Evolutionary conservation across 2,888 invertebrate species (phyloP).

Genomic region (Dugesia japonica): DNA sequence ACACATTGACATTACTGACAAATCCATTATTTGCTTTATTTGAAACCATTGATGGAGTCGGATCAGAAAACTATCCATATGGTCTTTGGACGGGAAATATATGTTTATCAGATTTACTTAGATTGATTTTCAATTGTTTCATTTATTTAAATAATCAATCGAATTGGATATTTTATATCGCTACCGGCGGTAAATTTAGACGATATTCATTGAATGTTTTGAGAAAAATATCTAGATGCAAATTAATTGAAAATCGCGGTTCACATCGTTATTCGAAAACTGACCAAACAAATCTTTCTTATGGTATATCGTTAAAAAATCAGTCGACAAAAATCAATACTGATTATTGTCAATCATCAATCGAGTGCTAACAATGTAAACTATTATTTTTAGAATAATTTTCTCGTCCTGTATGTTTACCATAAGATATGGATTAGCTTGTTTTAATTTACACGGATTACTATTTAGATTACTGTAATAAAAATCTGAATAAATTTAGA

Average conservation of each 20-base stretch:
- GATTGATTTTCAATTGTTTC: constrained; percentile 2
- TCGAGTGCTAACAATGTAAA: no score
- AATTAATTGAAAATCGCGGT: not conserved
- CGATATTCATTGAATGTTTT: constrained; percentile 4
- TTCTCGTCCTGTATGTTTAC: no score
- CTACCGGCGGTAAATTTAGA: not conserved
- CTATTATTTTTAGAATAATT: no score
- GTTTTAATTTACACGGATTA: no score
- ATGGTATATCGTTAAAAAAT: not conserved
- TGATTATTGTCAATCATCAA: not conserved
- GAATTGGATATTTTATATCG: constrained; percentile 16
- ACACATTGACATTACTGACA: not conserved
- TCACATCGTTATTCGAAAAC: not conserved
- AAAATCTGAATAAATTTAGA: no score
- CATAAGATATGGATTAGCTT: no score
- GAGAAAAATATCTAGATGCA: not conserved
- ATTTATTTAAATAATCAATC: constrained; percentile 20
- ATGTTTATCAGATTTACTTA: not conserved
- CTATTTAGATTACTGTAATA: no score
- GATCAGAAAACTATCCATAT: not conserved
- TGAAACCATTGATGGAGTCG: constrained; percentile 8
- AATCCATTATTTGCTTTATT: constrained; percentile 15
- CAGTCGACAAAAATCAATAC: not conserved
- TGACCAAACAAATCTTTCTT: not conserved
- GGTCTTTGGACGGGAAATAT: not conserved